Conservation (phyloP, 2,797 vertebrate genomes). For the Benthosema pterotum region DNA sequence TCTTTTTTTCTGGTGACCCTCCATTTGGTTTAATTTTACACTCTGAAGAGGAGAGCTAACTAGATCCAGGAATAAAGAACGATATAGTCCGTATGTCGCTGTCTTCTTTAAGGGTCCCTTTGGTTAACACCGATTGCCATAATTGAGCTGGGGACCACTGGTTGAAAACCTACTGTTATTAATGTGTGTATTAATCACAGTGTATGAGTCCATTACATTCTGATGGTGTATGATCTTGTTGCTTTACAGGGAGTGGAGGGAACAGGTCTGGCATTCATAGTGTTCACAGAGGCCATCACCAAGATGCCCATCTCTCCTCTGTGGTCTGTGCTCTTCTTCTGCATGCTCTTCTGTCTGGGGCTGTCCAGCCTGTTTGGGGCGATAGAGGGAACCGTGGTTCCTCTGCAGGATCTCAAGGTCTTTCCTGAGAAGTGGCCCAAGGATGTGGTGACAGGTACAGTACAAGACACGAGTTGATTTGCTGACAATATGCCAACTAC, state of each 20-base stretch:
- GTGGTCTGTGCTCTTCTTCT: conserved; percentile 88
- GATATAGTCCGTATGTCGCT: too few species aligned
- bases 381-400: conserved; percentile 84
- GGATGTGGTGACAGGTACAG: conserved; percentile 78
- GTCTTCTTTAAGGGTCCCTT: too few species aligned
- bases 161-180: too few species aligned
- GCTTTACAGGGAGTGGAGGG: conserved; percentile 85
- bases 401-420: conserved; percentile 82
- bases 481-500: neutral
- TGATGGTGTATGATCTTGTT: neutral
- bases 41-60: too few species aligned
- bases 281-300: conserved; percentile 90
- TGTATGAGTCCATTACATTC: neutral
- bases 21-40: too few species aligned
- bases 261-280: conserved; percentile 88
- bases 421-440: conserved; percentile 81
- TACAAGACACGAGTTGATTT: conserved; percentile 34
- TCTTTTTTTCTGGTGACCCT: too few species aligned
- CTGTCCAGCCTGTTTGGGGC: conserved; percentile 92
- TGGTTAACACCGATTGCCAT: too few species aligned
- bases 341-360: conserved; percentile 90
- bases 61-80: too few species aligned
- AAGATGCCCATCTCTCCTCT: conserved; percentile 86
- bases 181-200: too few species aligned
- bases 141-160: too few species aligned